These are phyloP conservation scores for Knipowitschia caucasica DNA, from an alignment of 2,797 vertebrate genomes.

Conservation along the genomic window DNA sequence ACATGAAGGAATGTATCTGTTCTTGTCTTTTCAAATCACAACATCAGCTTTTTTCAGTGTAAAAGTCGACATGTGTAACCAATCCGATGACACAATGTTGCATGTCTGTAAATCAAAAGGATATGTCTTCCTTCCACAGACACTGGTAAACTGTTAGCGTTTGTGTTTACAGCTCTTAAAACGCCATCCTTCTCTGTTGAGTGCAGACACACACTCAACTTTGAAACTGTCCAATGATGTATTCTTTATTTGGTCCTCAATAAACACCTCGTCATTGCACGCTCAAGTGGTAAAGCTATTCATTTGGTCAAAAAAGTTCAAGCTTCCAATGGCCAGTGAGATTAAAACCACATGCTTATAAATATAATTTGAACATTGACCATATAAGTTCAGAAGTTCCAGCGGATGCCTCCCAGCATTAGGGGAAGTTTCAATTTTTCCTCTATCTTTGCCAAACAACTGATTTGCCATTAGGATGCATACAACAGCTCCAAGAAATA, in stretches of 20 bases:
- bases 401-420: conserved; percentile 37
- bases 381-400: conserved; percentile 30
- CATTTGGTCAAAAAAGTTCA: conserved; percentile 44
- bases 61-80: conserved; percentile 48
- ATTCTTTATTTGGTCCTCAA: conserved; percentile 44
- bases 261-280: conserved; percentile 34
- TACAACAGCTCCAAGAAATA: not conserved
- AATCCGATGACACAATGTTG: conserved; percentile 40
- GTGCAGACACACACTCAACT: conserved; percentile 15
- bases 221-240: conserved; percentile 13
- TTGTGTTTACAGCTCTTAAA: conserved; percentile 33
- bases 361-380: conserved; percentile 22
- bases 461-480: not conserved
- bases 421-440: conserved; percentile 4
- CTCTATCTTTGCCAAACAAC: not conserved
- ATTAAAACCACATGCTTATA: conserved; percentile 32
- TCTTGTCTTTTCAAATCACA: conserved; percentile 34
- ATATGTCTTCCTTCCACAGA: conserved; percentile 33
- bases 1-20: conserved; percentile 55
- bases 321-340: conserved; percentile 19
- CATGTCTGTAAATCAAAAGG: conserved; percentile 36
- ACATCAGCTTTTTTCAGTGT: conserved; percentile 48
- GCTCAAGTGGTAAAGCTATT: conserved; percentile 34
- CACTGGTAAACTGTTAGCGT: conserved; percentile 32
- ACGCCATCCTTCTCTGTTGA: conserved; percentile 22